Evolutionary conservation across 2,797 vertebrate genomes (phyloP), one percentile per base, ranked within the genome.

Genomic region (Peromyscus melanophrys): DNA sequence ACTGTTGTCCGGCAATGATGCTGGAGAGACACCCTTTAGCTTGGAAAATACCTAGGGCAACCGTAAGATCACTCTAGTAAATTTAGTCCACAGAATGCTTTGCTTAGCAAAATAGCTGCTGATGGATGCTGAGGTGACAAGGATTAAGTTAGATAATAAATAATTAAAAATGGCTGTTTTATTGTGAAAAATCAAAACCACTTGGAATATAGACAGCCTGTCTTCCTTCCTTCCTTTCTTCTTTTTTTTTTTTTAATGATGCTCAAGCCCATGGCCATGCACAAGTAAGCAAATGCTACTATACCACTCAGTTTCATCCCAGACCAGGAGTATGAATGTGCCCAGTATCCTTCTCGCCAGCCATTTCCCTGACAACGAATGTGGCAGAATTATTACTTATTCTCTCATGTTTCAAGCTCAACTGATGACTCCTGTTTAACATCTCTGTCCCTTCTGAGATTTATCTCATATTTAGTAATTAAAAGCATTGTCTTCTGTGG

Each of bases 401-500:
- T 85, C 12, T 84, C 61, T 91, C 29, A 37, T 61, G n/a, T 67
- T 40, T 78, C 46, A 90, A 94, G 77, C 34, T 65, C 4, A 11
- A 49, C 12, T 4, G 31, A 63, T 92, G 59, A 80, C 73, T 19
- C 75, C 76, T 90, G 11, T 73, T 96, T 61, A 90, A 71, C 55
- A 94, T 90, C 84, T 40, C 61, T 57, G n/a, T n/a, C 46, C 21
- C 55, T 63, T 23, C 10, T 61, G 34, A 29, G 73, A 73, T 87
- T 76, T 40, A 25, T 88, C 34, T 86, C 69, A 9, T 25, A 40
- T 55, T 83, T 95, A 87, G 43, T 86, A 93, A 95, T 86, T 92
- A 80, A 82, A 90, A 93, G 29, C 23, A 55, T 67, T 83, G 76
- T 87, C 31, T 83, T 92, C 59, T 69, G 1, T 73, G 37, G 25